Conservation (phyloP, 2,797 vertebrate genomes). For the Manis pentadactyla region DNA sequence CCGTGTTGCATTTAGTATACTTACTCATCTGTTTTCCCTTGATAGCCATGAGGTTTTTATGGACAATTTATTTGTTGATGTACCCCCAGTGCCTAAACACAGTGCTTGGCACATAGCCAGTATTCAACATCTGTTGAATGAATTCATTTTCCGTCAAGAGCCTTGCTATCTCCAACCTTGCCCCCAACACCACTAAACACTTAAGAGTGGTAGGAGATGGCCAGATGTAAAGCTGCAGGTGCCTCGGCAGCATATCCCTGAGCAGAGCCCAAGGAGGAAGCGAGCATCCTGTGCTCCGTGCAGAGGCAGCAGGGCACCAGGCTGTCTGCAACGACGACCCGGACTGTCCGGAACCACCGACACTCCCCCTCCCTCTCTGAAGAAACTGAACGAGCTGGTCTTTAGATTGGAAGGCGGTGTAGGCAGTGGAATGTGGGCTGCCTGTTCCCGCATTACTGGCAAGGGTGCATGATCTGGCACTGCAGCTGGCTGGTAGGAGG, state of each 20-base stretch:
- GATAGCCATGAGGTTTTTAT: neutral
- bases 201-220: neutral
- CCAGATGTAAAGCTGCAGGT: neutral
- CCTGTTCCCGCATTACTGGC: conserved; percentile 64
- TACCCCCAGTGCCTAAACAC: neutral
- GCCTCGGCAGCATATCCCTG: neutral
- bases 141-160: neutral
- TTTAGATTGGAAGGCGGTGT: conserved; percentile 54
- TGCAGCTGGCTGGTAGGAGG: conserved; percentile 74
- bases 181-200: neutral
- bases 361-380: neutral
- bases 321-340: neutral
- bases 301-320: neutral
- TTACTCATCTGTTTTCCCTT: neutral
- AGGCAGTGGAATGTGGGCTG: conserved; percentile 65
- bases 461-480: conserved; percentile 49
- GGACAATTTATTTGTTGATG: neutral
- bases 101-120: neutral
- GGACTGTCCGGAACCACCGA: neutral
- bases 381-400: conserved; percentile 17
- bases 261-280: neutral
- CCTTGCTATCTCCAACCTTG: neutral
- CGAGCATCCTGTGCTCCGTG: neutral
- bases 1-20: neutral
- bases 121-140: neutral